Conservation (phyloP, 2,113 vertebrate species). For the Hiodon alosoides region DNA sequence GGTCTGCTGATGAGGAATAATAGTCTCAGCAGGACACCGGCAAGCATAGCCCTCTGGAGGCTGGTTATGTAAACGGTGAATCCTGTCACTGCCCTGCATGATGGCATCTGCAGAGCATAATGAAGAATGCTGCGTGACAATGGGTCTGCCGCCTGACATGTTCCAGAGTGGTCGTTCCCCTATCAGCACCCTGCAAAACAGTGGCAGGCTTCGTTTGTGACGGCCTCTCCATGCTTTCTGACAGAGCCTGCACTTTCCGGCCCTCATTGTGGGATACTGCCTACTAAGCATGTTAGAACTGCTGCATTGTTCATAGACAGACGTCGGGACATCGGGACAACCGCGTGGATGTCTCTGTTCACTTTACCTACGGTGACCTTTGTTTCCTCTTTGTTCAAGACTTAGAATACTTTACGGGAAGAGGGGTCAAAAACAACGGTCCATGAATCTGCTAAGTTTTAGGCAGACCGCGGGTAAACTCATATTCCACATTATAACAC, state of each 20-base stretch:
- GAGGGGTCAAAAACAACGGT: too few relatives aligned
- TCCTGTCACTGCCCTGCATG: neutral
- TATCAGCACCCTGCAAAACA: slow-evolving; percentile 12
- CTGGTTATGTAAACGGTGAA: too few relatives aligned
- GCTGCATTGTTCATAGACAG: slow-evolving; percentile 1
- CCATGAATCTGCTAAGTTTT: too few relatives aligned
- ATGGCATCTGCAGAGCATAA: neutral
- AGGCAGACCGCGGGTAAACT: too few relatives aligned
- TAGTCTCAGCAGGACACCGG: too few relatives aligned
- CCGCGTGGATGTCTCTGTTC: neutral
- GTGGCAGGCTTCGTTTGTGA: neutral
- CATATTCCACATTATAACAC: too few relatives aligned
- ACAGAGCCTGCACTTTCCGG: slow-evolving; percentile 14
- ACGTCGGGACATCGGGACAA: neutral
- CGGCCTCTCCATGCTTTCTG: neutral
- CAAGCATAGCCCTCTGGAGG: too few relatives aligned
- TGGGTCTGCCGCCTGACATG: slow-evolving; percentile 8
- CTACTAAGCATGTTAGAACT: neutral
- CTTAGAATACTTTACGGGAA: too few relatives aligned
- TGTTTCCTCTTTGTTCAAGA: slow-evolving; percentile 10
- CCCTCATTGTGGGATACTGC: neutral
- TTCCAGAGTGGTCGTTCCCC: slow-evolving; percentile 18
- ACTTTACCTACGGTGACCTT: neutral
- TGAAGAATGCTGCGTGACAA: neutral
- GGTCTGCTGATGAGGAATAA: too few relatives aligned